Percentiles rank a stretch among this genome's conserved stretches.
These are phyloP conservation scores for Pogonophryne albipinna DNA, from an alignment of 2,797 vertebrate genomes.

Conservation along the genomic window DNA sequence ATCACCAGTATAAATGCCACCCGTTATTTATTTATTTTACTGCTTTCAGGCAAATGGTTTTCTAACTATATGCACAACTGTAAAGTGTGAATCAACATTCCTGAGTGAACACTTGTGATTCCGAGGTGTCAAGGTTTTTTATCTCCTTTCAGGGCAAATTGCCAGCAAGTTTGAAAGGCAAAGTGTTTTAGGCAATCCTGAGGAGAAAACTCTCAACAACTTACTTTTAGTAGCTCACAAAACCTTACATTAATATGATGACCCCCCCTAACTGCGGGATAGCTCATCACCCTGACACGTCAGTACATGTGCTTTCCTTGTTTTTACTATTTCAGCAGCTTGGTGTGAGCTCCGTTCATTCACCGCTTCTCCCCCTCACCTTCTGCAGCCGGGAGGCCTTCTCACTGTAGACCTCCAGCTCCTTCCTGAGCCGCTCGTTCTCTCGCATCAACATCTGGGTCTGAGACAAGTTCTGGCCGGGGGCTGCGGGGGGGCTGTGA, in stretches of 20 bases:
- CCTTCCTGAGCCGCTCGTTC: conserved; percentile 90
- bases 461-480: conserved; percentile 78
- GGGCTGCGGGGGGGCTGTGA: conserved; percentile 70
- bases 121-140: conserved; percentile 77
- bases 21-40: conserved; percentile 25
- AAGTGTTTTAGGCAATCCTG: conserved; percentile 48
- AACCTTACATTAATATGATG: no score
- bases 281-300: conserved; percentile 56
- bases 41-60: conserved; percentile 60
- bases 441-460: conserved; percentile 87
- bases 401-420: conserved; percentile 88
- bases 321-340: conserved; percentile 56
- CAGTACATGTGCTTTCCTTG: no score
- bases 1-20: conserved; percentile 22
- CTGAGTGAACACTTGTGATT: conserved; percentile 64
- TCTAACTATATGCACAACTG: conserved; percentile 52
- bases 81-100: conserved; percentile 79
- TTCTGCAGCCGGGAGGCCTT: conserved; percentile 92
- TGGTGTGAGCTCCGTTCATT: conserved; percentile 31
- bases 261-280: conserved; percentile 30
- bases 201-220: conserved; percentile 13
- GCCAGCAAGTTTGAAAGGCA: conserved; percentile 62
- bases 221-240: no score
- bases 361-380: conserved; percentile 80
- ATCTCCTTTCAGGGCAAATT: conserved; percentile 57